Base-by-base conservation (phyloP, 2,888 invertebrate genomes). In the Agrochola lota region DNA sequence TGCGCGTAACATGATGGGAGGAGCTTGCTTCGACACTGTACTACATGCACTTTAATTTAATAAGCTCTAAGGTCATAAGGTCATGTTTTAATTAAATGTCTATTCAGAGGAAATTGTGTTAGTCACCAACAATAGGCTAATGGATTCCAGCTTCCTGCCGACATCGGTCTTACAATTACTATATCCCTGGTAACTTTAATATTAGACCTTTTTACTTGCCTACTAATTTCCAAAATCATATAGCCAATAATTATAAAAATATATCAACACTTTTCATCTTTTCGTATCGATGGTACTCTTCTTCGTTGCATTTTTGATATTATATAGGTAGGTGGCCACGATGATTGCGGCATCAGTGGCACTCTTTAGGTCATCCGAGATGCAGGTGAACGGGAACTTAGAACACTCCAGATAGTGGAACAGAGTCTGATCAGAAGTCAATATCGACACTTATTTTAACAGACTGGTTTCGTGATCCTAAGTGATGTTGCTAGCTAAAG, bases 41-140 rank as follows among this genome's bases (percentile, higher is more conserved):
- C 74, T 84, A 75, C 71, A 90, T 94, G 94, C 94, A 94, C 90
- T 94, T 91, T 91, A 92, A 91, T 92, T n/a, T 93, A 91, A 91
- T 90, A 86, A 87, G 72, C 80, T 87, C 77, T 86, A 91, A 93
- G 89, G 91, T 91, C 91, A 85, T 66, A 88, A 80, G 77, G 67
- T 68, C 52, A 63, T 63, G 69, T 71, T 70, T 72, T 66, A 74
- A 87, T 81, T 77, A 74, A 71, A 85, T 84, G 72, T 83, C 78
- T 83, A 85, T 83, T 80, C 11, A 73, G 62, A 59, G 78, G 55
- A 72, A 75, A 84, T 78, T 75, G 35, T 40, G 17, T 59, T 70
- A 67, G 8, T 23, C 26, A 43, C 15, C 6, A 71, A 71, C 74
- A 79, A 79, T 55, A 64, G 40, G 40, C 11, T 40, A 43, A 59